Conservation (phyloP, 2,113 vertebrate genomes). For the Chroicocephalus ridibundus region DNA sequence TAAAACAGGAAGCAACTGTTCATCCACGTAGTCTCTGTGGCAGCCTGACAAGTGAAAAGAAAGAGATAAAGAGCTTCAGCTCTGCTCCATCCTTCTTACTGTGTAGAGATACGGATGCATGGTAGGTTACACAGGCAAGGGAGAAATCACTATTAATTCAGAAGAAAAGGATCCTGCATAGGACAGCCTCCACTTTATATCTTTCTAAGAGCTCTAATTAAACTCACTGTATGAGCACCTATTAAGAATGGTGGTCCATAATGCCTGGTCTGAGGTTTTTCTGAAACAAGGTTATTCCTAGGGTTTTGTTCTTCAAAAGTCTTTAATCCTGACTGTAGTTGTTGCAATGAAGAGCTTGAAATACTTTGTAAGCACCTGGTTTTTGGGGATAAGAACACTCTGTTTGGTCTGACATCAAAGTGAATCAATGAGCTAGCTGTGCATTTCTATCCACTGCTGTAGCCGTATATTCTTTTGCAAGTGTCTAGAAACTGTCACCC, state of each 20-base stretch:
- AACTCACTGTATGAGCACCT: not conserved
- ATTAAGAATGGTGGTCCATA: not conserved
- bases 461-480: slow-evolving; percentile 2
- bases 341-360: slow-evolving; percentile 20
- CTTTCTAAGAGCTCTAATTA: not conserved
- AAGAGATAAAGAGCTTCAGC: not conserved
- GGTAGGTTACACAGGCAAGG: not conserved
- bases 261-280: not conserved
- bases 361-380: not conserved
- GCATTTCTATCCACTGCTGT: not conserved
- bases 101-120: fast-evolving
- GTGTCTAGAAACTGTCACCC: slow-evolving; percentile 48
- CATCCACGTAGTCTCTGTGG: not conserved
- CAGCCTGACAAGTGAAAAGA: not conserved
- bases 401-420: slow-evolving; percentile 43
- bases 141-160: not conserved
- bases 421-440: not conserved
- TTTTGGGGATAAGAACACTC: not conserved
- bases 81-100: not conserved
- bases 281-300: not conserved
- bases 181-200: not conserved
- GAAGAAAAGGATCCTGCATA: not conserved
- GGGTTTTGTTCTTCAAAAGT: not conserved
- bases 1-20: not conserved
- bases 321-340: not conserved